Evolutionary conservation across 2,797 vertebrate genomes (phyloP).

Genomic region (Amblyraja radiata): DNA sequence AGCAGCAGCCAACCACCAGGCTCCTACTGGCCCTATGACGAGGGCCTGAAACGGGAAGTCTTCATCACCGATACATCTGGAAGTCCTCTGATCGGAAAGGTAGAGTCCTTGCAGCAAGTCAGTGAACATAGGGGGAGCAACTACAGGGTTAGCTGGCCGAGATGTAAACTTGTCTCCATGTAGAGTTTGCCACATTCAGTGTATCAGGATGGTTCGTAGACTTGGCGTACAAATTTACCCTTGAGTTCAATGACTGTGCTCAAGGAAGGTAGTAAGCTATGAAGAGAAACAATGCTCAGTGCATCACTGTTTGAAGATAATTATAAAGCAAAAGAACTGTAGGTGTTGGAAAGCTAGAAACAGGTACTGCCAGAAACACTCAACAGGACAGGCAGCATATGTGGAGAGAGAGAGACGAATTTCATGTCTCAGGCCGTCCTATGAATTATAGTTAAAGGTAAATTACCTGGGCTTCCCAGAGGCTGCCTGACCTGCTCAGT

Average conservation of each 20-base stretch:
- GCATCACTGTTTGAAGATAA: too few relatives aligned
- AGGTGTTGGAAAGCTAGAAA: too few relatives aligned
- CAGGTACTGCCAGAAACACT: too few relatives aligned
- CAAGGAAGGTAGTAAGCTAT: background rate
- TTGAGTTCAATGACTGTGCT: background rate
- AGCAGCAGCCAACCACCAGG: conserved; percentile 67
- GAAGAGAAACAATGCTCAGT: background rate
- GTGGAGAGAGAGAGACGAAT: too few relatives aligned
- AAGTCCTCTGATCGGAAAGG: conserved; percentile 70
- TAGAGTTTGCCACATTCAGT: background rate
- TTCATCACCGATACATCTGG: conserved; percentile 73
- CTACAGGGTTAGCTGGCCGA: background rate
- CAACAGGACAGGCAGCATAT: too few relatives aligned
- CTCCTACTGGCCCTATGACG: conserved; percentile 75
- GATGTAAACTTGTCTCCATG: background rate
- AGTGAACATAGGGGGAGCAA: background rate
- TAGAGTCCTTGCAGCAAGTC: conserved; percentile 43
- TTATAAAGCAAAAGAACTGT: too few relatives aligned
- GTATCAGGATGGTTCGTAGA: background rate
- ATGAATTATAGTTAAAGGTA: too few relatives aligned
- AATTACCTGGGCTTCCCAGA: too few relatives aligned
- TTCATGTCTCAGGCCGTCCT: too few relatives aligned
- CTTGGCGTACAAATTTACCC: background rate
- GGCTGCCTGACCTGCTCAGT: too few relatives aligned
- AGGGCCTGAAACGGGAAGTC: conserved; percentile 66